These are phyloP conservation scores for Phenganax marumi DNA, from an alignment of 92 coral and sea anemone genomes.

Conservation along the genomic window DNA sequence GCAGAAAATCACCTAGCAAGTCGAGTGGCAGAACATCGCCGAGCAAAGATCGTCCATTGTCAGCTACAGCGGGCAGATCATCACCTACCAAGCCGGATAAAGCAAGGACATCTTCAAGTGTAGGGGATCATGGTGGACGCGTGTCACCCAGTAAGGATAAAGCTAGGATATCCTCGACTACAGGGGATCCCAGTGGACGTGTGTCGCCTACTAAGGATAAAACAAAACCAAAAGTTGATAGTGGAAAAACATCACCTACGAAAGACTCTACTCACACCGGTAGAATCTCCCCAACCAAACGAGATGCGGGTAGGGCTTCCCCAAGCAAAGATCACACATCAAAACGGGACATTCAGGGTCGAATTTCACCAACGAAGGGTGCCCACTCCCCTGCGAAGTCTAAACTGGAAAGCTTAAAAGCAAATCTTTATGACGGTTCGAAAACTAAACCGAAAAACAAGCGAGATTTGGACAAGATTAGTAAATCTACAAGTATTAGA, in stretches of 20 bases:
- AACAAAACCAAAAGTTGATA: not conserved
- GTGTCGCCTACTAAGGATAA: slow-evolving; percentile 28
- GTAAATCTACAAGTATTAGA: slow-evolving; percentile 19
- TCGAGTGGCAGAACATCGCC: slow-evolving; percentile 2
- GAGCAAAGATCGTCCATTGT: not conserved
- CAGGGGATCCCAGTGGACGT: slow-evolving; percentile 9
- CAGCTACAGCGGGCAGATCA: slow-evolving; percentile 8
- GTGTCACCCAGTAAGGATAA: slow-evolving; percentile 14
- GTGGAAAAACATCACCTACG: slow-evolving; percentile 13
- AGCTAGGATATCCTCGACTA: slow-evolving; percentile 13
- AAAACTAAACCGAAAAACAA: slow-evolving; percentile 19
- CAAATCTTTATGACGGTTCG: slow-evolving; percentile 16
- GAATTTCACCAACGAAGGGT: slow-evolving; percentile 20
- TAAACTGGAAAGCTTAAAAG: slow-evolving; percentile 30
- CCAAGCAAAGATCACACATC: slow-evolving; percentile 10
- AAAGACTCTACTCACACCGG: slow-evolving; percentile 7
- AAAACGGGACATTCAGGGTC: slow-evolving; percentile 24
- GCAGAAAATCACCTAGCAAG: not conserved
- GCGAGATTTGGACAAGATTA: slow-evolving; percentile 26
- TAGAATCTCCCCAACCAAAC: not conserved
- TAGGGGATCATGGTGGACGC: slow-evolving; percentile 3
- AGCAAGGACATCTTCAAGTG: slow-evolving; percentile 16
- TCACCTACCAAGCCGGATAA: slow-evolving; percentile 15
- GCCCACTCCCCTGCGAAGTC: not conserved
- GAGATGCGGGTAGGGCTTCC: slow-evolving; percentile 18